Percentiles rank a stretch among this genome's conserved stretches.
phyloP scores from a whole-genome alignment of 1,140 invertebrate species.

The Apis cerana region DNA sequence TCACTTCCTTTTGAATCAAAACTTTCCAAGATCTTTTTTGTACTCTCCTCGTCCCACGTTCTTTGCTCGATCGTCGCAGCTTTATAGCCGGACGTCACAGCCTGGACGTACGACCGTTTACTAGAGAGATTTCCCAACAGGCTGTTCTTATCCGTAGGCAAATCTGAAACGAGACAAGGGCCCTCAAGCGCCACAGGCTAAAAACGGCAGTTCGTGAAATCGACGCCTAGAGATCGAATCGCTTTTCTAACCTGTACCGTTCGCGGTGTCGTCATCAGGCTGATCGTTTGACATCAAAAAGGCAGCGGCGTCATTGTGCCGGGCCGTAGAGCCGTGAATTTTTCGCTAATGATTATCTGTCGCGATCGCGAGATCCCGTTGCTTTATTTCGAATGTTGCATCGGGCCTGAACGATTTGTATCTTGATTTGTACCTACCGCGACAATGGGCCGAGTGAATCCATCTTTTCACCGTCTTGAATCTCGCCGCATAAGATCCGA shows the following conservation, averaged over 20 bases:
- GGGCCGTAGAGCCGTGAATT: neutral
- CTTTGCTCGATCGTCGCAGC: neutral
- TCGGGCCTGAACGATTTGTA: neutral
- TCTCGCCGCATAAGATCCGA: neutral
- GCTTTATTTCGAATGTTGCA: slow-evolving; percentile 8
- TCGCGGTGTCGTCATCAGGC: slow-evolving; percentile 17
- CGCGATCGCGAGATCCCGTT: slow-evolving; percentile 3
- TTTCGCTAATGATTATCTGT: slow-evolving; percentile 11
- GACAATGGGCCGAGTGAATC: neutral
- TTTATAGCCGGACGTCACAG: slow-evolving; percentile 11
- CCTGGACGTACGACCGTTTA: neutral
- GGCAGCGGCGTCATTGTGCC: slow-evolving; percentile 28
- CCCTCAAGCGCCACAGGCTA: neutral
- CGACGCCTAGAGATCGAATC: neutral
- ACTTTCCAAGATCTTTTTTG: neutral
- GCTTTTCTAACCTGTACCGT: slow-evolving; percentile 40
- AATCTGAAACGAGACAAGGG: slow-evolving; percentile 15
- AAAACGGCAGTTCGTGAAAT: neutral
- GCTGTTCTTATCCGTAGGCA: neutral
- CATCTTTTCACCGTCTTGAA: slow-evolving; percentile 14
- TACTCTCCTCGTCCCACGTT: neutral
- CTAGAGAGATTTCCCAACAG: slow-evolving; percentile 11
- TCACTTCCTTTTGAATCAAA: neutral
- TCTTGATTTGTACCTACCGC: slow-evolving; percentile 2
- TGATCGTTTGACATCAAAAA: slow-evolving; percentile 49